A percentile compares a stretch with the other conserved stretches of the same genome.
These are phyloP conservation scores for Limulus polyphemus DNA, from an alignment of 2,888 invertebrate species.

Conservation along the genomic window DNA sequence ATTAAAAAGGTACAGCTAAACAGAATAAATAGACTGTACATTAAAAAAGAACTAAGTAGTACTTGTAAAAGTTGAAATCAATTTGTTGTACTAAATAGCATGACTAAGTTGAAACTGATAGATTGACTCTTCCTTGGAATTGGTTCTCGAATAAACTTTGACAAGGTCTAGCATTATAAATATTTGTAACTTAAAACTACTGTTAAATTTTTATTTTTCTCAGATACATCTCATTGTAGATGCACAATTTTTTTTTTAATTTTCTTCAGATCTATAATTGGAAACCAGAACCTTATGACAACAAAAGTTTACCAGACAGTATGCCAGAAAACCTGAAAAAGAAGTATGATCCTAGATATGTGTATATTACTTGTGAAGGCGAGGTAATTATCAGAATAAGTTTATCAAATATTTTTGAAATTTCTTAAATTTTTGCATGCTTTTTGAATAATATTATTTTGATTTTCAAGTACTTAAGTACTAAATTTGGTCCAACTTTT, in stretches of 20 bases:
- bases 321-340: conserved; percentile 66
- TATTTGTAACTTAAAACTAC: not conserved
- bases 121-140: too few species aligned
- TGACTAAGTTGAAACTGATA: too few species aligned
- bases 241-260: too few species aligned
- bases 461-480: not conserved
- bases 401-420: not conserved
- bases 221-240: too few species aligned
- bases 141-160: too few species aligned
- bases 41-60: too few species aligned
- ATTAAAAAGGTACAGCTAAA: too few species aligned
- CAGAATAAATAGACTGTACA: too few species aligned
- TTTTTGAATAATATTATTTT: not conserved
- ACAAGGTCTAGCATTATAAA: too few species aligned
- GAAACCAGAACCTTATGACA: conserved; percentile 61
- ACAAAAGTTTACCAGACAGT: conserved; percentile 50
- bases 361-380: conserved; percentile 89
- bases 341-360: conserved; percentile 54
- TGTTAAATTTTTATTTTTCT: not conserved
- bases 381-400: conserved; percentile 43
- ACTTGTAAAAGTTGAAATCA: too few species aligned
- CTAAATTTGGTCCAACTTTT: too few species aligned
- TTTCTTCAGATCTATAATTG: conserved; percentile 68
- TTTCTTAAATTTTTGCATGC: not conserved
- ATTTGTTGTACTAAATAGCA: too few species aligned